Evolutionary conservation across 1,140 invertebrate species (phyloP), one percentile per base, ranked within the genome.

Genomic region (Plodia interpunctella): DNA sequence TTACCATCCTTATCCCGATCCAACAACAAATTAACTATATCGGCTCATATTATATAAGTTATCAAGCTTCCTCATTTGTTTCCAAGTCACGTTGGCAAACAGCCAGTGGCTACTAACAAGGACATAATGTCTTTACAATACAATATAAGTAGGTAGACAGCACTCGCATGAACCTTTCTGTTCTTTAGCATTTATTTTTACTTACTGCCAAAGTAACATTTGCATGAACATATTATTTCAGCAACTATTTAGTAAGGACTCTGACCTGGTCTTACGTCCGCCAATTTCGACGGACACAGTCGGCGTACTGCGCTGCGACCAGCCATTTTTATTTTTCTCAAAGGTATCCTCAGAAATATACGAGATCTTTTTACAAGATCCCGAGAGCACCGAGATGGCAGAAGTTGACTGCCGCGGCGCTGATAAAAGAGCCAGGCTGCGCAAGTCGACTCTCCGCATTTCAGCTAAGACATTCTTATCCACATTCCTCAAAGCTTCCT

Each of bases 281-380:
- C 63, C 58, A 6, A 81, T 20, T 57, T 87, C 75, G 2, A 87
- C 74, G 10, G 72, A 78, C 6, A 87, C 64, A 5, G 78, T 76
- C 1, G 83, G 82, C 11, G 63, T 17, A n/a, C 20, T 11, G 0
- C 19, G 6, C 0, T 57, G 9, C 6, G 59, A 35, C 78, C 80
- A 87, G 5, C 87, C 87, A 76, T 83, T 86, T 71, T 87, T 90
- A 56, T 90, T 90, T 44, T 75, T 65, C 5, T 88, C 80, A 67
- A 90, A 90, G 0, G 80, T 80, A 18, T 76, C 62, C 10, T 74
- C 65, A 5, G 90, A 90, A 58, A 90, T 65, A 64, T 86, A 73
- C 0, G 90, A 90, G n/a, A 90, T 68, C 64, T 78, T 82, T 68
- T 71, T 78, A 0, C 70, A 49, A 2, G 83, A 2, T 6, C 20